Conservation (phyloP, 2,888 invertebrate species). For the Agapetus fuscipes region DNA sequence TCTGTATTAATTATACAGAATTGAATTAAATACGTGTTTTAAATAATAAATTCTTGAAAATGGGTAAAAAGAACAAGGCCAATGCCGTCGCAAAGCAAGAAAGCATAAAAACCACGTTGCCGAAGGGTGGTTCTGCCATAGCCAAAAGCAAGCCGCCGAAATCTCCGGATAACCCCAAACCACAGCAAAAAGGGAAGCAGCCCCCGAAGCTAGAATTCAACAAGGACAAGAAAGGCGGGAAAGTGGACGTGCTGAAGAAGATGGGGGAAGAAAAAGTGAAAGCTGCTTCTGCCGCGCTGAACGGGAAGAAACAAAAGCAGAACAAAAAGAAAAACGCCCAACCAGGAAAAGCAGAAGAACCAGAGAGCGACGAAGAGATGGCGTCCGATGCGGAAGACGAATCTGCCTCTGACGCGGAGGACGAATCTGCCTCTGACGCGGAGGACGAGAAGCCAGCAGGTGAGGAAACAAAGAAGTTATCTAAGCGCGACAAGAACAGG, state of each 20-base stretch:
- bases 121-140: constrained; percentile 13
- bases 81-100: too few relatives aligned
- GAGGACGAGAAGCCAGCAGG: neutral
- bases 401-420: neutral
- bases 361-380: neutral
- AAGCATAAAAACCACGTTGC: constrained; percentile 7
- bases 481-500: constrained; percentile 7
- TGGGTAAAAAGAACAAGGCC: too few relatives aligned
- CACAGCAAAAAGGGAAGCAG: neutral
- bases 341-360: constrained; percentile 1
- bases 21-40: too few relatives aligned
- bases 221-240: neutral
- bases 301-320: constrained; percentile 4
- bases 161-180: neutral
- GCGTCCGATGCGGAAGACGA: neutral
- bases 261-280: constrained; percentile 5
- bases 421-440: neutral
- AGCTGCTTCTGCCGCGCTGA: constrained; percentile 3
- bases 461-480: neutral
- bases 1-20: too few relatives aligned
- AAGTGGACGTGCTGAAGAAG: constrained; percentile 2
- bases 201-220: constrained; percentile 2
- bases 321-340: constrained; percentile 6
- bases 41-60: too few relatives aligned
- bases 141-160: constrained; percentile 6